Conservation (phyloP, 2,797 vertebrate species). For the Anas bernieri region DNA sequence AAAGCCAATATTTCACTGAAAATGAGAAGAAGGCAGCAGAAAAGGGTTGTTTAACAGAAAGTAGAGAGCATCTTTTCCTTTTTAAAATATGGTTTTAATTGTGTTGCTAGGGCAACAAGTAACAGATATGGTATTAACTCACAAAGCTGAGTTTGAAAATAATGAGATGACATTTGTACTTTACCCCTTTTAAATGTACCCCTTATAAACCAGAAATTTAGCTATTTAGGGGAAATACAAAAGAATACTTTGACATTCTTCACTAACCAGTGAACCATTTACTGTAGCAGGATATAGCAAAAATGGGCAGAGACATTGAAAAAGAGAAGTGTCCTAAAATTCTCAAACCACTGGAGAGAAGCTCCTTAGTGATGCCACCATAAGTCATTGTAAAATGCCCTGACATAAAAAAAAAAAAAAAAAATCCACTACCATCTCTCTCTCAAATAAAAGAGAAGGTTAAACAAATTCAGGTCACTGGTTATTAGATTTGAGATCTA, state of each 20-base stretch:
- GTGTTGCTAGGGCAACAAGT: slow-evolving; percentile 18
- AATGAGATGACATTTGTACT: neutral
- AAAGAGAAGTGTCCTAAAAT: neutral
- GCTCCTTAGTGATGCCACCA: neutral
- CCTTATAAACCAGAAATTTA: neutral
- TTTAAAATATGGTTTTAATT: slow-evolving; percentile 11
- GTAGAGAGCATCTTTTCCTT: neutral
- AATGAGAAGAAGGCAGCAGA: neutral
- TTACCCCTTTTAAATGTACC: neutral
- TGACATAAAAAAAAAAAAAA: neutral
- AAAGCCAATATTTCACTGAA: neutral
- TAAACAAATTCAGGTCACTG: neutral
- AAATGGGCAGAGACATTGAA: neutral
- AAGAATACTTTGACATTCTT: neutral
- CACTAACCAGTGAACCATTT: neutral
- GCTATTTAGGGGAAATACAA: neutral
- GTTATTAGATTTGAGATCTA: neutral
- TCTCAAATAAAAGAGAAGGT: neutral
- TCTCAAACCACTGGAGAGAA: neutral
- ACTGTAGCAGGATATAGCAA: neutral
- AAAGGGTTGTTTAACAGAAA: neutral
- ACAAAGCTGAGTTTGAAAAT: neutral
- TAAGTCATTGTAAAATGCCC: neutral
- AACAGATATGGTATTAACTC: neutral
- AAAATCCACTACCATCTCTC: neutral